phyloP scores from a whole-genome alignment of 2,797 vertebrate species.

The Discoglossus pictus region DNA sequence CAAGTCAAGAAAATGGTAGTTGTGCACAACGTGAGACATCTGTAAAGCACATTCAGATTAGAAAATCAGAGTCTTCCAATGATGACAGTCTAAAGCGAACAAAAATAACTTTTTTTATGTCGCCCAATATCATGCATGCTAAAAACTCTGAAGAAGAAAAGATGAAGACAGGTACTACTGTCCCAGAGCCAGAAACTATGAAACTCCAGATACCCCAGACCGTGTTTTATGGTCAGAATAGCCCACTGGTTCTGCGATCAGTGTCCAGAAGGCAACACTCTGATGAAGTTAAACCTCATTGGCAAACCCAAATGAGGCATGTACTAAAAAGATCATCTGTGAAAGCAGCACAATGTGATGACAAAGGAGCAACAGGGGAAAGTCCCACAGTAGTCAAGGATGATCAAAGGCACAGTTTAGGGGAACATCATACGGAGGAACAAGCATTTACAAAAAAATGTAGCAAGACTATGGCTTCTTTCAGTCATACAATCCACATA shows the following conservation, averaged over 20 bases:
- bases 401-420: not conserved
- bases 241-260: conserved; percentile 67
- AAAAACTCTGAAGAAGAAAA: conserved; percentile 36
- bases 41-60: conserved; percentile 58
- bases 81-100: conserved; percentile 65
- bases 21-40: conserved; percentile 54
- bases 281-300: accelerated
- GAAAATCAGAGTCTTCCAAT: conserved; percentile 24
- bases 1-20: conserved; percentile 14
- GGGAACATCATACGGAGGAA: not conserved
- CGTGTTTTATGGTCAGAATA: conserved; percentile 71
- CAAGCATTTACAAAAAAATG: conserved; percentile 40
- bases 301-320: conserved; percentile 9
- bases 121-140: conserved; percentile 55
- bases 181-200: conserved; percentile 44
- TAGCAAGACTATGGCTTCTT: conserved; percentile 39
- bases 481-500: conserved; percentile 69
- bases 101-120: conserved; percentile 70
- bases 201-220: conserved; percentile 68
- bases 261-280: conserved; percentile 53
- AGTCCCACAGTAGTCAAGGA: not conserved
- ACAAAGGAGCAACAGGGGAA: not conserved
- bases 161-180: conserved; percentile 12
- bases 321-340: not conserved
- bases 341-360: not conserved